phyloP scores from a whole-genome alignment of 2,797 vertebrate genomes.

The Gymnoscopelus braueri region DNA sequence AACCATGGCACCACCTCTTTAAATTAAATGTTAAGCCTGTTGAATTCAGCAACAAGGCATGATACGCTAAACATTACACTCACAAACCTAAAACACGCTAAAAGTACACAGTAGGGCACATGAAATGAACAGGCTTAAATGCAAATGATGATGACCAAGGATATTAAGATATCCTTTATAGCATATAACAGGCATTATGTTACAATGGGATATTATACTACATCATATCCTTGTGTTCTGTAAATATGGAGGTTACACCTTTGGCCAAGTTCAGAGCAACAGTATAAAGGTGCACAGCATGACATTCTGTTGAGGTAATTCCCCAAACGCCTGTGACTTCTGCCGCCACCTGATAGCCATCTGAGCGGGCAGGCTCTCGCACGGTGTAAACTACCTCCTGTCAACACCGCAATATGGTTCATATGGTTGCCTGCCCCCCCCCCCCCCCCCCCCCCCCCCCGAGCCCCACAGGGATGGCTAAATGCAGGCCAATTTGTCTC shows the following conservation, averaged over 20 bases:
- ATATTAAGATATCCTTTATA: too few species aligned
- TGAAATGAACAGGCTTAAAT: too few species aligned
- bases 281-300: conserved; percentile 45
- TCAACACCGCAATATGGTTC: conserved; percentile 63
- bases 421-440: conserved; percentile 51
- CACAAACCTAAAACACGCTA: too few species aligned
- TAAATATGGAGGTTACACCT: conserved; percentile 6
- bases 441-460: conserved; percentile 32
- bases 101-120: too few species aligned
- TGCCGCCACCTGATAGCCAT: conserved; percentile 57
- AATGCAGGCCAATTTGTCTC: conserved; percentile 45
- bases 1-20: too few species aligned
- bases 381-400: conserved; percentile 57
- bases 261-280: conserved; percentile 40
- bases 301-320: conserved; percentile 35
- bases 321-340: conserved; percentile 29
- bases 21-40: too few species aligned
- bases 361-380: conserved; percentile 54
- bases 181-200: too few species aligned
- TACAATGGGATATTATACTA: too few species aligned
- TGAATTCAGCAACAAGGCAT: too few species aligned
- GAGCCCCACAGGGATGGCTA: conserved; percentile 37
- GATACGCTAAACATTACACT: too few species aligned
- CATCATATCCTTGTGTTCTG: too few species aligned
- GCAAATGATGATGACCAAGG: too few species aligned